Percentiles rank a stretch among this genome's conserved stretches.
Conservation (phyloP, 2,888 invertebrate genomes). For the Hydraecia micacea region DNA sequence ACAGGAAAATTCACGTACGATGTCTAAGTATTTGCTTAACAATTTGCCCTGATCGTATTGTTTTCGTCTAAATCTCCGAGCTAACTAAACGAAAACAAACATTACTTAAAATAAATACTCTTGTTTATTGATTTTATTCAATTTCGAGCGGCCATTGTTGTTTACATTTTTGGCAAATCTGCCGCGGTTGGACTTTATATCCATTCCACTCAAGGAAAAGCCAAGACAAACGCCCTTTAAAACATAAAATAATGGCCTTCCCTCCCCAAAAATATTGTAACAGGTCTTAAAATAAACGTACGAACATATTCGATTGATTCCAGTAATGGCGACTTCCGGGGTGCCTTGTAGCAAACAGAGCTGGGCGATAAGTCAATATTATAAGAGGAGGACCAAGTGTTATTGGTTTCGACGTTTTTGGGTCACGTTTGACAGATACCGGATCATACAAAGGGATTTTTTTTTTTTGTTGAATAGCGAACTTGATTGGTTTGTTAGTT, state of each 20-base stretch:
- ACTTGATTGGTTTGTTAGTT: neutral
- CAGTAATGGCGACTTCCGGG: conserved; percentile 57
- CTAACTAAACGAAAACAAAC: too few species aligned
- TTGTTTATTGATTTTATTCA: too few species aligned
- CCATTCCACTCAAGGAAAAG: neutral
- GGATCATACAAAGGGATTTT: conserved; percentile 13
- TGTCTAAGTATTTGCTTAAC: neutral
- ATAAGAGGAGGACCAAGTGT: conserved; percentile 41
- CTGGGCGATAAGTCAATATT: conserved; percentile 67
- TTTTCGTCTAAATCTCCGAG: too few species aligned
- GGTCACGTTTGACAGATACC: conserved; percentile 41
- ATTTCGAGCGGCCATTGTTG: too few species aligned
- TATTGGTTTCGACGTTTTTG: conserved; percentile 51
- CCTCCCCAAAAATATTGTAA: conserved; percentile 18
- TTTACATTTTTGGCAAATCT: too few species aligned
- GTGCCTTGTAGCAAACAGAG: conserved; percentile 64
- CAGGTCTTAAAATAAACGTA: conserved; percentile 38
- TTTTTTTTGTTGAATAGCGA: conserved; percentile 27
- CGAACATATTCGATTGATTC: conserved; percentile 49
- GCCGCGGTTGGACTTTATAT: too few species aligned
- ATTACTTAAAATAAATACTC: too few species aligned
- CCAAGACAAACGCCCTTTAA: neutral
- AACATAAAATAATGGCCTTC: neutral
- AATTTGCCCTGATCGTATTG: neutral
- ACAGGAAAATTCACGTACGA: neutral